Evolutionary conservation across 1,140 invertebrate genomes (phyloP), one percentile per base, ranked within the genome.

Genomic region (Pseudomyrmex dendroicus): DNA sequence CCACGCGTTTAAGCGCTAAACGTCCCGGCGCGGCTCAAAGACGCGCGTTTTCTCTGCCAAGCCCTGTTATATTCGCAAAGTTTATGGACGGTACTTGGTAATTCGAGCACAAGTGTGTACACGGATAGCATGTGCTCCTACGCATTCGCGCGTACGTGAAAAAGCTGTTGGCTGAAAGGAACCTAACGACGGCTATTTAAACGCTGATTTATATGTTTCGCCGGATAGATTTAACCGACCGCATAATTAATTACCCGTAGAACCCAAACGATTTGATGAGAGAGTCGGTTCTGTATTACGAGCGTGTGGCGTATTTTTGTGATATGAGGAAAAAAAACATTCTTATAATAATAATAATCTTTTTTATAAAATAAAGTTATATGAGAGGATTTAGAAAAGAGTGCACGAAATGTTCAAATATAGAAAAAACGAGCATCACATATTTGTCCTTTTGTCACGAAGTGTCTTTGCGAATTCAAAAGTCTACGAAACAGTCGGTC

Each of bases 81-180:
- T 76, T 77, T 77, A 77, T 77, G 25, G 73, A 64, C 73, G 46
- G 62, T 77, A 77, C 73, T 77, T 54, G 73, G 73, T 77, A 77
- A 77, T 77, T 77, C 25, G 73, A 77, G 73, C 73, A 67, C 64
- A 44, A 61, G 62, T 56, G 62, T 67, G 48, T 77, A 77, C 62
- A 77, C 48, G 63, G 25, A 67, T 77, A 77, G 48, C 52, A 35
- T 9, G 17, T 8, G 20, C 8, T 73, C 35, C 20, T 74, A 74
- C 20, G 46, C 57, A 62, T 74, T 52, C 35, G 54, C 46, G 12
- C 63, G 0, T 15, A 72, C 20, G n/a, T 54, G 12, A 50, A 54
- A 67, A 56, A 44, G 13, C 7, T 44, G 48, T 25, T 54, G 50
- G 50, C 67, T 76, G 46, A 77, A 67, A 67, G 73, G 62, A 77